Conservation (phyloP, 2,888 invertebrate species). For the Apantesis nais region DNA sequence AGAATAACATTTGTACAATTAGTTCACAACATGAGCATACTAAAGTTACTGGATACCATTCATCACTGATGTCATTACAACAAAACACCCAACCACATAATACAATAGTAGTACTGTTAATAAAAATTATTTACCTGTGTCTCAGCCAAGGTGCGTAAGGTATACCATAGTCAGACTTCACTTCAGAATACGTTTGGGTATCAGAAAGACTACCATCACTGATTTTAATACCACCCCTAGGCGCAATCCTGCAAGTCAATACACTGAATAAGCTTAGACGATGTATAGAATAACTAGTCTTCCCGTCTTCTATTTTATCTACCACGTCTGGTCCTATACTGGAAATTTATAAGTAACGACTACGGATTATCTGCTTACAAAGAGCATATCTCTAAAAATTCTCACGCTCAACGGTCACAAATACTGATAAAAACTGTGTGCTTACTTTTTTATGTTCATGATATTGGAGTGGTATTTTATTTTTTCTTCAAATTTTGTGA, state of each 20-base stretch:
- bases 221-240: conserved; percentile 84
- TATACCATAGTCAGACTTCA: conserved; percentile 92
- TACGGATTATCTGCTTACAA: background rate
- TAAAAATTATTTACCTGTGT: conserved; percentile 87
- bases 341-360: background rate
- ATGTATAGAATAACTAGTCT: conserved; percentile 5
- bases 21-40: conserved; percentile 35
- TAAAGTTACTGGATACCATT: conserved; percentile 33
- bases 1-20: conserved; percentile 27
- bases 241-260: conserved; percentile 71
- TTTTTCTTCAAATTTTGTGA: background rate
- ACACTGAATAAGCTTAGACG: conserved; percentile 16
- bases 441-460: conserved; percentile 47
- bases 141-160: conserved; percentile 95
- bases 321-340: background rate
- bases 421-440: conserved; percentile 51
- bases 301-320: background rate
- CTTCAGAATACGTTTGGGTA: conserved; percentile 91
- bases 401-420: conserved; percentile 49
- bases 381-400: conserved; percentile 31
- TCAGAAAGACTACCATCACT: conserved; percentile 95
- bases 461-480: conserved; percentile 6
- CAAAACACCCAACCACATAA: conserved; percentile 42
- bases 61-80: conserved; percentile 39
- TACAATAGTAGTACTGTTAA: conserved; percentile 42